phyloP scores from a whole-genome alignment of 1,140 invertebrate species.

The Apocrypta bakeri region DNA sequence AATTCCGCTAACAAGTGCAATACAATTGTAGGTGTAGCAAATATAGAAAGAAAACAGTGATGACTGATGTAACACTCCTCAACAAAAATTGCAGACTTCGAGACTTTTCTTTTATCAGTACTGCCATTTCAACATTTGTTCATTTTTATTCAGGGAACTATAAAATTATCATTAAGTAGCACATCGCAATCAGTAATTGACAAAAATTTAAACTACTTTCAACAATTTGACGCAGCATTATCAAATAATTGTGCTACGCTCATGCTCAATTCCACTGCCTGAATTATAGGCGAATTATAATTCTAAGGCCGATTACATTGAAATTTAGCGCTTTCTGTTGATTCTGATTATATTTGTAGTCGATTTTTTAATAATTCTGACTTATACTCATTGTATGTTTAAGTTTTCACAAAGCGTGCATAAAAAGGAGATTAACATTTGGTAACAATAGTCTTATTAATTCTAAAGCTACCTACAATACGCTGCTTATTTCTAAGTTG shows the following conservation, averaged over 20 bases:
- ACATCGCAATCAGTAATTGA: conserved; percentile 34
- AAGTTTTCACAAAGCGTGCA: conserved; percentile 42
- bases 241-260: conserved; percentile 35
- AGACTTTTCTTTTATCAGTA: conserved; percentile 28
- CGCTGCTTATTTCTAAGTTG: conserved; percentile 56
- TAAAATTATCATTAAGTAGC: conserved; percentile 28
- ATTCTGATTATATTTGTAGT: conserved; percentile 19
- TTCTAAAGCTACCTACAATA: conserved; percentile 54
- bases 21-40: conserved; percentile 59
- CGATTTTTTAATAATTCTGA: neutral
- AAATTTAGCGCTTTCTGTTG: neutral
- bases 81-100: conserved; percentile 26
- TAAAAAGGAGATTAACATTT: conserved; percentile 54
- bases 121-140: conserved; percentile 6
- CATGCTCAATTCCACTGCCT: conserved; percentile 19
- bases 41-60: conserved; percentile 52
- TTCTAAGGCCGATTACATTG: conserved; percentile 22
- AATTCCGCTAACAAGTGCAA: conserved; percentile 69
- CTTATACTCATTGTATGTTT: conserved; percentile 8
- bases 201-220: conserved; percentile 18
- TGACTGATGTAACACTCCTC: conserved; percentile 47
- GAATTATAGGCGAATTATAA: conserved; percentile 14
- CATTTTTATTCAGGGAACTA: conserved; percentile 18
- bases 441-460: conserved; percentile 56
- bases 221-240: conserved; percentile 35